A percentile compares a stretch with the other conserved stretches of the same genome.
phyloP scores from a whole-genome alignment of 2,113 vertebrate species.

The Microcebus lehilahytsara region DNA sequence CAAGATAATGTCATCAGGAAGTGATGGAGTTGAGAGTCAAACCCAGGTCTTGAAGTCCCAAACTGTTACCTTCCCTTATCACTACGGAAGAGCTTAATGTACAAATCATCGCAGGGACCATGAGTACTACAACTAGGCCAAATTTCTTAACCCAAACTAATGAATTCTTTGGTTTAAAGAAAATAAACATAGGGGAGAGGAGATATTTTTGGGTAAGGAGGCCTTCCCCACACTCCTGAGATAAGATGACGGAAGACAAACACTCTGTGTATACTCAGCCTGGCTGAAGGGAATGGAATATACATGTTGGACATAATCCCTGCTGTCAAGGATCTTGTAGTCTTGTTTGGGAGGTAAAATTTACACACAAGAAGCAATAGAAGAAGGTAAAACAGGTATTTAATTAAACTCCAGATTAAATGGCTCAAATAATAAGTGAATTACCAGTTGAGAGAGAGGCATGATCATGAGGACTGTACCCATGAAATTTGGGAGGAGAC shows the following conservation, averaged over 20 bases:
- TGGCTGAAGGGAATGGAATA: background rate
- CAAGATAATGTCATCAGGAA: background rate
- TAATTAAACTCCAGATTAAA: background rate
- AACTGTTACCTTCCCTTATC: background rate
- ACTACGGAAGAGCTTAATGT: background rate
- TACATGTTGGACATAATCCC: background rate
- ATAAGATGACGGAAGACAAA: background rate
- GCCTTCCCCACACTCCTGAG: background rate
- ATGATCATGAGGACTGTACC: background rate
- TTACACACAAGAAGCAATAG: background rate
- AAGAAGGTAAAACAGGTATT: background rate
- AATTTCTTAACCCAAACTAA: background rate
- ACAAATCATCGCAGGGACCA: background rate
- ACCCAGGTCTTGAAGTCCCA: background rate
- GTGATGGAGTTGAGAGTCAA: background rate
- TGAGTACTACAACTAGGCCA: background rate
- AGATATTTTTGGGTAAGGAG: background rate
- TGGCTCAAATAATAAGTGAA: background rate
- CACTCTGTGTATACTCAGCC: background rate
- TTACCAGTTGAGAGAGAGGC: background rate
- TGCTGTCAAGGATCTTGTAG: background rate
- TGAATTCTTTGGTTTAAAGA: background rate
- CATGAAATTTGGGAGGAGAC: background rate
- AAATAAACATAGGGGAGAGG: background rate
- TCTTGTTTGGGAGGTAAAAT: constrained; percentile 14